phyloP scores from a whole-genome alignment of 2,888 invertebrate genomes.

The Nomada flava region DNA sequence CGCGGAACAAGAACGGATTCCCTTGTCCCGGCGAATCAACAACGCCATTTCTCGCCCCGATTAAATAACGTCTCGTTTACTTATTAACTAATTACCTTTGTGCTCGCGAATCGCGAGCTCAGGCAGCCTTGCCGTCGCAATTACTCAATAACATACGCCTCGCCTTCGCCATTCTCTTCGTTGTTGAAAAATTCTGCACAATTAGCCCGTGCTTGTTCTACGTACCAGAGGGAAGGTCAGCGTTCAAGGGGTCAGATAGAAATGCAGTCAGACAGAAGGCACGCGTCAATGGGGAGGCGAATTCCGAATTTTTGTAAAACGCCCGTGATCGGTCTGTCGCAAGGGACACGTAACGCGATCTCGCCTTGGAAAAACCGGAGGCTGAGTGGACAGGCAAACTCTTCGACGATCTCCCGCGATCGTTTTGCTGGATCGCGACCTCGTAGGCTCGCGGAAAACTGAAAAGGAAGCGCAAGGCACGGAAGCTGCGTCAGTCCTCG shows the following conservation, averaged over 20 bases:
- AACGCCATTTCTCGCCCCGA: slow-evolving; percentile 7
- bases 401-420: slow-evolving; percentile 30
- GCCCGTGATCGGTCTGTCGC: slow-evolving; percentile 38
- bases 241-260: background rate
- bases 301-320: background rate
- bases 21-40: background rate
- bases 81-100: slow-evolving; percentile 54
- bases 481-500: slow-evolving; percentile 67
- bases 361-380: slow-evolving; percentile 70
- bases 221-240: slow-evolving; percentile 28
- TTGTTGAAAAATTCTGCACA: slow-evolving; percentile 44
- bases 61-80: slow-evolving; percentile 47
- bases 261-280: slow-evolving; percentile 3
- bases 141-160: slow-evolving; percentile 50
- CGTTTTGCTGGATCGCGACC: slow-evolving; percentile 66
- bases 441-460: slow-evolving; percentile 39
- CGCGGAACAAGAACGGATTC: slow-evolving; percentile 18
- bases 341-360: slow-evolving; percentile 52
- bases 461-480: slow-evolving; percentile 53
- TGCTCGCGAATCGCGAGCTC: slow-evolving; percentile 42
- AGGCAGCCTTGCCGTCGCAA: slow-evolving; percentile 49
- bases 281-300: slow-evolving; percentile 17
- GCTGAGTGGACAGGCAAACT: slow-evolving; percentile 2
- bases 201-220: slow-evolving; percentile 14
- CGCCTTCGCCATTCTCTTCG: slow-evolving; percentile 52